Evolutionary conservation across 2,113 vertebrate genomes (phyloP).

Genomic region (Polyodon spathula): DNA sequence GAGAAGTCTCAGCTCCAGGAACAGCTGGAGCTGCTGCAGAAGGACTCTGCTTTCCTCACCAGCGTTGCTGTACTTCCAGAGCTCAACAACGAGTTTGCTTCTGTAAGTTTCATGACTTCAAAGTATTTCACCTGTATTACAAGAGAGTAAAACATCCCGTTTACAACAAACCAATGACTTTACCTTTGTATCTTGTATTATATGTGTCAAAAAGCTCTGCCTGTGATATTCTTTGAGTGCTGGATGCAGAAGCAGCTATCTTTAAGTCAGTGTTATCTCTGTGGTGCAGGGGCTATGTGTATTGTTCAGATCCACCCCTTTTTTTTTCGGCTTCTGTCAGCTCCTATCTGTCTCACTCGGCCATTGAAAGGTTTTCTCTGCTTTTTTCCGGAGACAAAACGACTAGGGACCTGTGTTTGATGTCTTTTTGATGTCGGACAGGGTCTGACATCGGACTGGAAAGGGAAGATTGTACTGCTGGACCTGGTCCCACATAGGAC

Average conservation of each 20-base stretch:
- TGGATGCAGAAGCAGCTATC: too few relatives aligned
- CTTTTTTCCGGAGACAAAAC: too few relatives aligned
- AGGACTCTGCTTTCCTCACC: slow-evolving; percentile 71
- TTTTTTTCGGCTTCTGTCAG: too few relatives aligned
- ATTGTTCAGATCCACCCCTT: too few relatives aligned
- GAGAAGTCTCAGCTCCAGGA: slow-evolving; percentile 73
- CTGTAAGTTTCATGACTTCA: slow-evolving; percentile 48
- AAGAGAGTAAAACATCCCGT: background rate
- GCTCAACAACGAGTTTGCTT: slow-evolving; percentile 84
- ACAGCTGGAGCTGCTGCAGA: slow-evolving; percentile 72
- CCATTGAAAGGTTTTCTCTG: too few relatives aligned
- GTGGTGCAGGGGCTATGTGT: too few relatives aligned
- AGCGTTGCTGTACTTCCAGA: slow-evolving; percentile 70
- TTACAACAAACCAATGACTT: background rate
- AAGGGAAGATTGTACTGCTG: too few relatives aligned
- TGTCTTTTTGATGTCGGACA: background rate
- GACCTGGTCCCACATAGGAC: too few relatives aligned
- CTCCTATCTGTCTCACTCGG: too few relatives aligned
- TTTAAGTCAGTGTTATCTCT: too few relatives aligned
- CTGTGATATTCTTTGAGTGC: background rate
- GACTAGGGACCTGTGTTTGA: too few relatives aligned
- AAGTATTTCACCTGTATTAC: background rate
- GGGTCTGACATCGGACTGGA: background rate
- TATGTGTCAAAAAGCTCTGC: background rate
- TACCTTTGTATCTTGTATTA: background rate